Conservation (phyloP, 2,113 vertebrate genomes). For the Python bivittatus region DNA sequence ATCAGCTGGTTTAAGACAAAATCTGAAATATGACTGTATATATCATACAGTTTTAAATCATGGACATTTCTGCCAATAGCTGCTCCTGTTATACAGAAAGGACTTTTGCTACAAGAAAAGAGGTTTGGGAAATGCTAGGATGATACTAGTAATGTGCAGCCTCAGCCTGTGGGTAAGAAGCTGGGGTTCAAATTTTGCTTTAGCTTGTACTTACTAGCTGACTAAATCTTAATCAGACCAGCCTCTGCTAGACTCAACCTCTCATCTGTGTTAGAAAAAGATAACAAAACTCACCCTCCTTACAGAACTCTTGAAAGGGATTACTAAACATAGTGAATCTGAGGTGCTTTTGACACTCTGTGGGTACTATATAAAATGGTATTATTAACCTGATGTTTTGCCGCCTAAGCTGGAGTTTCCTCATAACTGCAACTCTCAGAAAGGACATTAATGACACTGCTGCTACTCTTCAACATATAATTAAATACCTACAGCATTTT, state of each 20-base stretch:
- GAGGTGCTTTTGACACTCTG: background rate
- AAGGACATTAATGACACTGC: background rate
- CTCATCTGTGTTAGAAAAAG: background rate
- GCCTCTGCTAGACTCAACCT: background rate
- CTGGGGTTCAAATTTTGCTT: background rate
- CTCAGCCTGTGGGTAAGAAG: background rate
- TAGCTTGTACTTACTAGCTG: background rate
- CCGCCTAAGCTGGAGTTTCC: background rate
- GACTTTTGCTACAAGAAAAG: fast-evolving
- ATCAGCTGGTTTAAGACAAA: fast-evolving
- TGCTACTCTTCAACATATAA: background rate
- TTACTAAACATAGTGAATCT: background rate
- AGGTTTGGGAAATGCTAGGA: background rate
- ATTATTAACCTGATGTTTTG: background rate
- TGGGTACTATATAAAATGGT: background rate
- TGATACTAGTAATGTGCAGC: background rate
- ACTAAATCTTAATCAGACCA: background rate
- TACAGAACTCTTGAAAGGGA: background rate
- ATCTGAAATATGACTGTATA: fast-evolving
- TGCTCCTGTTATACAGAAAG: background rate
- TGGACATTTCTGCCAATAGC: fast-evolving
- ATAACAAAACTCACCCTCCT: background rate
- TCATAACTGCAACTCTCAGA: background rate
- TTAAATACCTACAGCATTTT: background rate
- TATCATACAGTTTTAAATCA: fast-evolving